Percentiles rank a stretch among this genome's conserved stretches.
phyloP scores from a whole-genome alignment of 2,797 vertebrate genomes.

The Ambastaia sidthimunki region DNA sequence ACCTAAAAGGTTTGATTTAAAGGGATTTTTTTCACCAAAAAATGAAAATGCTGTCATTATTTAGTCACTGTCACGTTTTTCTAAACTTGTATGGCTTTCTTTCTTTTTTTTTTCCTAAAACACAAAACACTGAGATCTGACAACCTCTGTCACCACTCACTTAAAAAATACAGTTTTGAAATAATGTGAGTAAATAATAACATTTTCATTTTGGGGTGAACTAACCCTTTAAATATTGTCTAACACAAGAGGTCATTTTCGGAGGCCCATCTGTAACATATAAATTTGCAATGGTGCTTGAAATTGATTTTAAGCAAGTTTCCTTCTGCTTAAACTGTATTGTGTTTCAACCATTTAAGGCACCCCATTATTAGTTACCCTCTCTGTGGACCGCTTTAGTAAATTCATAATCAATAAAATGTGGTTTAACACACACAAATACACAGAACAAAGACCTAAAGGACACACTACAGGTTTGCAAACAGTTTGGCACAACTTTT shows the following conservation, averaged over 20 bases:
- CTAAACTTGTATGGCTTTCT: neutral
- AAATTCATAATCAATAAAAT: constrained; percentile 46
- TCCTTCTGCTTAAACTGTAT: constrained; percentile 34
- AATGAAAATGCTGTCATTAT: neutral
- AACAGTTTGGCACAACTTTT: constrained; percentile 82
- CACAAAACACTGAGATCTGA: no score
- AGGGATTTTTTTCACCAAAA: neutral
- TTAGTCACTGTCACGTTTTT: neutral
- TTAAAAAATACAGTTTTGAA: neutral
- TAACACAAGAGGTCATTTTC: constrained; percentile 31
- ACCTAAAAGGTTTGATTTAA: constrained; percentile 18
- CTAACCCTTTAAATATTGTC: constrained; percentile 2
- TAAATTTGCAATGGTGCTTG: constrained; percentile 31
- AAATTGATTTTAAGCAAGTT: constrained; percentile 48
- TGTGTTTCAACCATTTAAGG: constrained; percentile 49
- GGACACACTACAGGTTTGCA: constrained; percentile 73
- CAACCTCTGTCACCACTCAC: neutral
- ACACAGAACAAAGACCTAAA: constrained; percentile 58
- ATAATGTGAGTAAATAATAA: neutral
- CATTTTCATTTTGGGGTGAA: neutral
- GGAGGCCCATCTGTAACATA: constrained; percentile 38
- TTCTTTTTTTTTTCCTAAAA: no score
- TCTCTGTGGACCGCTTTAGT: constrained; percentile 47
- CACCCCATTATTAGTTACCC: constrained; percentile 40
- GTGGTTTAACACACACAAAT: constrained; percentile 53